Base-by-base conservation (phyloP, 1,140 invertebrate genomes). In the Cydia strobilella region DNA sequence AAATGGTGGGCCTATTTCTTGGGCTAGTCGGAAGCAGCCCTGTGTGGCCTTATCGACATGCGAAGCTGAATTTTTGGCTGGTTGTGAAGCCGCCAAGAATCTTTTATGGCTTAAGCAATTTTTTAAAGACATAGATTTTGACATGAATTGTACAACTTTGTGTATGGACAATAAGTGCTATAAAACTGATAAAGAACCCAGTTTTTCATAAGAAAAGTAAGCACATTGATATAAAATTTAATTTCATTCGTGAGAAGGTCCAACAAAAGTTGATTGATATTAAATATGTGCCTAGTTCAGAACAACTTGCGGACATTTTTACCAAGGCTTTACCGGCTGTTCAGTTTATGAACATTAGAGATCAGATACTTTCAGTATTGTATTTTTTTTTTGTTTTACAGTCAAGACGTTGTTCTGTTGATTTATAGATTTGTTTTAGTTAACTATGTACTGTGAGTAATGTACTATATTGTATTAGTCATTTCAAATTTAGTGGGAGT, bases 281-380 rank as follows among this genome's bases (percentile, higher is more conserved):
- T 12, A 6, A 42, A 9, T 42, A 42, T 12, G 10, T 42, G 1
- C 1, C 1, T 3, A 42, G 39, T 42, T 9, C 6, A 3, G 39
- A 42, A 1, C 39, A 42, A 42, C 48, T 76, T 20, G 39, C 42
- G 9, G n/a, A 62, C 20, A 35, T 71, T 62, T 23, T 75, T 4
- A 75, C 35, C 10, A 42, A 42, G 10, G 39, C 39, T 42, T 12
- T 42, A 42, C 39, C 39, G 15, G 72, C 69, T 27, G 66, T 12
- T 48, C 1, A 27, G 3, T 27, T 27, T 3, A 27, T 2, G 3
- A 2, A 3, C 3, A 27, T 27, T 27, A 27, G 25, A 27, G 25
- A 27, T 27, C 1, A 27, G 3, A 27, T 27, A 27, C 25, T 27
- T 2, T 27, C 25, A 2, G 25, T 27, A 3, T 2, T 27, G 25